Conservation (phyloP, 2,888 invertebrate species). For the Hirtodrosophila alboralis region DNA sequence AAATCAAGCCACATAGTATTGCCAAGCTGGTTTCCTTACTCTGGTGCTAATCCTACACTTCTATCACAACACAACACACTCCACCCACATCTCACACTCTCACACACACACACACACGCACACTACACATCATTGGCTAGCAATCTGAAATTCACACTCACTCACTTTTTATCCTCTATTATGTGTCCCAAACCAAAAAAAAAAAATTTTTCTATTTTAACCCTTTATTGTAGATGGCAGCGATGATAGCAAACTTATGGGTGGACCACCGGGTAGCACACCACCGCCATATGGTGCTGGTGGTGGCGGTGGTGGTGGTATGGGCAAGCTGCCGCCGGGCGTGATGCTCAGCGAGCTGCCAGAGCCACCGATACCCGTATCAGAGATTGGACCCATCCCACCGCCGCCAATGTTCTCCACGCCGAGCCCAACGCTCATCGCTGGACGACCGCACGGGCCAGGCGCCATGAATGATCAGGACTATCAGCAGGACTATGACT, state of each 20-base stretch:
- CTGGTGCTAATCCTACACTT: slow-evolving; percentile 27
- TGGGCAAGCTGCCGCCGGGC: slow-evolving; percentile 84
- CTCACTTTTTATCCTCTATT: slow-evolving; percentile 39
- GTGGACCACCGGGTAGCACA: slow-evolving; percentile 83
- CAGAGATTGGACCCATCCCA: slow-evolving; percentile 96
- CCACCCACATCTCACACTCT: slow-evolving; percentile 28
- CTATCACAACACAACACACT: slow-evolving; percentile 8
- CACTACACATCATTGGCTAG: slow-evolving; percentile 43
- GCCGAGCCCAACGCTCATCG: slow-evolving; percentile 89
- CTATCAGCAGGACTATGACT: slow-evolving; percentile 86
- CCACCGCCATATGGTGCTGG: slow-evolving; percentile 82
- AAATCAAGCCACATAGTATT: not conserved
- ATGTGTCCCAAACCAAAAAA: too few species aligned
- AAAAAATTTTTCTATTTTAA: slow-evolving; percentile 21
- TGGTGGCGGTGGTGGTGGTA: too few species aligned
- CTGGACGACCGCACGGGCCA: slow-evolving; percentile 85
- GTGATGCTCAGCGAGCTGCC: slow-evolving; percentile 94
- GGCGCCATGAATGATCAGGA: slow-evolving; percentile 84
- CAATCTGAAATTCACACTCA: slow-evolving; percentile 38
- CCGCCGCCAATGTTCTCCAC: slow-evolving; percentile 98
- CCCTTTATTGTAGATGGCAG: slow-evolving; percentile 85
- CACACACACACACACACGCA: slow-evolving; percentile 24
- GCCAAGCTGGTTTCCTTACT: slow-evolving; percentile 9
- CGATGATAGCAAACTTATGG: slow-evolving; percentile 83
- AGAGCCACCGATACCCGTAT: slow-evolving; percentile 95